Conservation (phyloP, 2,797 vertebrate species). For the Sus cebifrons region DNA sequence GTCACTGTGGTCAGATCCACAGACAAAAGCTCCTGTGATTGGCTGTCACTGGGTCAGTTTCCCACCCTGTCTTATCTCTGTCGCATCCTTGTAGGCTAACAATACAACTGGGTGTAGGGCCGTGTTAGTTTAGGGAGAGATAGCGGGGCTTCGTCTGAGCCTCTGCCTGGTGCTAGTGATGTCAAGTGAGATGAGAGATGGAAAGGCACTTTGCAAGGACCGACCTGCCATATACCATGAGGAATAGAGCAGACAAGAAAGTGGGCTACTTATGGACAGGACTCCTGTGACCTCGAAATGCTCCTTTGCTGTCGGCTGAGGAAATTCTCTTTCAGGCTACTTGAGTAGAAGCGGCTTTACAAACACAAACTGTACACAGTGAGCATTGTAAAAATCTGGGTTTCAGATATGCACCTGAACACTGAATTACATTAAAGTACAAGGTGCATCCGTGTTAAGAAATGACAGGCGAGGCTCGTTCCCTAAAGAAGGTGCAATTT, state of each 20-base stretch:
- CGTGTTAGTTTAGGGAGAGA: slow-evolving; percentile 77
- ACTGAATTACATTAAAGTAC: not conserved
- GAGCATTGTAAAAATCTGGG: not conserved
- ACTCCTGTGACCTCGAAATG: not conserved
- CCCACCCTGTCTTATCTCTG: slow-evolving; percentile 84
- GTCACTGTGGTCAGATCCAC: slow-evolving; percentile 72
- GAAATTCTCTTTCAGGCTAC: not conserved
- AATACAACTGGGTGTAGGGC: slow-evolving; percentile 74
- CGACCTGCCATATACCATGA: not conserved
- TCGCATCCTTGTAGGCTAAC: slow-evolving; percentile 79
- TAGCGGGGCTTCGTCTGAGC: slow-evolving; percentile 54
- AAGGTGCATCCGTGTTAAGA: not conserved
- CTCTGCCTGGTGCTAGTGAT: slow-evolving; percentile 62
- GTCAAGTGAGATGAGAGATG: slow-evolving; percentile 61
- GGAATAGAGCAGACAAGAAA: not conserved
- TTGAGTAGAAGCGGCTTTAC: slow-evolving; percentile 12
- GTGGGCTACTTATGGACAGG: not conserved
- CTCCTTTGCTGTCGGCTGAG: not conserved
- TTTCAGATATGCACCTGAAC: not conserved
- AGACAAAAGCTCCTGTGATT: slow-evolving; percentile 86
- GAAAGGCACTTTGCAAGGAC: slow-evolving; percentile 41
- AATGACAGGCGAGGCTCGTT: not conserved
- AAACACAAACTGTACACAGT: slow-evolving; percentile 33
- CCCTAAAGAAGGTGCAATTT: not conserved
- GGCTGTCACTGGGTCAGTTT: slow-evolving; percentile 82